Percentiles rank a stretch among this genome's conserved stretches.
Evolutionary conservation across 2,888 invertebrate species (phyloP).

Genomic region (Eupithecia dodoneata): DNA sequence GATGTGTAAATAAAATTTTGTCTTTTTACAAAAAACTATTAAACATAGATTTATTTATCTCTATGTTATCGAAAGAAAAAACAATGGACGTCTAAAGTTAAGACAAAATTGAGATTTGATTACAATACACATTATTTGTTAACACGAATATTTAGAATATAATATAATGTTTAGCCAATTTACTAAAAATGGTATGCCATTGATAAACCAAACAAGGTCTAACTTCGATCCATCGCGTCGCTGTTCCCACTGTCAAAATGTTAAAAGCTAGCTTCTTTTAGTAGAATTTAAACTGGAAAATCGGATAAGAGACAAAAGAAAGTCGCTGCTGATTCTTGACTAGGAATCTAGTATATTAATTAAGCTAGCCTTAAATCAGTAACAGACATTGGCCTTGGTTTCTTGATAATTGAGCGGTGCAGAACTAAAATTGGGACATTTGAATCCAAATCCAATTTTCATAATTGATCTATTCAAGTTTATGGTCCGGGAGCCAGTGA

Average conservation of each 20-base stretch:
- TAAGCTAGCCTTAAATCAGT: not conserved
- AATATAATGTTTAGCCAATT: conserved; percentile 4
- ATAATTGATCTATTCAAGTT: too few species aligned
- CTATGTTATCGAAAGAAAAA: not conserved
- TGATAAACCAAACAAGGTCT: not conserved
- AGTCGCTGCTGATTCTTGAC: too few species aligned
- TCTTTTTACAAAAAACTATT: not conserved
- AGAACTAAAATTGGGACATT: too few species aligned
- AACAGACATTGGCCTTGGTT: too few species aligned
- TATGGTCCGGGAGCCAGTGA: too few species aligned
- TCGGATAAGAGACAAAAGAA: not conserved
- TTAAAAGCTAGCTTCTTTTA: not conserved
- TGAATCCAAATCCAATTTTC: too few species aligned
- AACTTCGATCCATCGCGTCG: not conserved
- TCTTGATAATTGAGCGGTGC: too few species aligned
- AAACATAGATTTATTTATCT: not conserved
- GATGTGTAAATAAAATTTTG: not conserved
- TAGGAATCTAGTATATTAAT: not conserved
- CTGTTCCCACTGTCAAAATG: not conserved
- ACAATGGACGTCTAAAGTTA: not conserved
- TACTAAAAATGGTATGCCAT: not conserved
- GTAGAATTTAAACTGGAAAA: not conserved
- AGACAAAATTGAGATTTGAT: not conserved
- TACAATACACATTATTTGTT: not conserved
- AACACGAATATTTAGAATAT: conserved; percentile 2